Base-by-base conservation (phyloP, 2,888 invertebrate species). In the Nymphalis urticae region DNA sequence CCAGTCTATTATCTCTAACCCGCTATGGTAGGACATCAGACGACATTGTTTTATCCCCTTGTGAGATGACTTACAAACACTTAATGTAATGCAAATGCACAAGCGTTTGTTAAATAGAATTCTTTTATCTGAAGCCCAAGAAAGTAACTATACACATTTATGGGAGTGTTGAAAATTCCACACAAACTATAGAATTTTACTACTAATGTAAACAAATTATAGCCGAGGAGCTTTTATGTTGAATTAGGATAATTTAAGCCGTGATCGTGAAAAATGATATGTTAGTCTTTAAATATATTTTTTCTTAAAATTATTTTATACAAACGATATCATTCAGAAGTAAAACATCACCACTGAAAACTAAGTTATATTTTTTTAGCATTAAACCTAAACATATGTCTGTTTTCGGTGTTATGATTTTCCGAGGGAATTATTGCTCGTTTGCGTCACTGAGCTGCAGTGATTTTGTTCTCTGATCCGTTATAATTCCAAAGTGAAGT, bases 381-480 rank as follows among this genome's bases (percentile, higher is more conserved):
- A 10, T 54, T 27, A 54, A 54, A 27, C n/a, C 19, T 36, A 9
- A 42, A 19, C 19, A 58, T n/a, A 19, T 5, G 1, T 19, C n/a
- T 36, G 42, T 58, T 58, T 42, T 58, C 42, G 58, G 42, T 42
- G 58, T 58, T 56, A 56, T 56, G 54, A 32, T 48, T 47, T 27
- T 48, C 48, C 48, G 48, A 54, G 60, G 54, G 67, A 60, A 17
- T 54, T 58, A 51, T 32, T 62, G 63, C 36, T 58, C 61, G 48
- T 48, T 27, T 67, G 64, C 72, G 71, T 75, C 77, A 73, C 63
- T 74, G 75, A 75, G 75, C 75, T 75, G 80, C 79, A 77, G 73
- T 84, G 83, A 82, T 77, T 76, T 77, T 76, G 80, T 73, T 75
- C 79, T 77, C 67, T 72, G 79, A 80, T 69, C 79, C 74, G 80